phyloP scores from a whole-genome alignment of 2,888 invertebrate genomes.

The Drosophila dives region DNA sequence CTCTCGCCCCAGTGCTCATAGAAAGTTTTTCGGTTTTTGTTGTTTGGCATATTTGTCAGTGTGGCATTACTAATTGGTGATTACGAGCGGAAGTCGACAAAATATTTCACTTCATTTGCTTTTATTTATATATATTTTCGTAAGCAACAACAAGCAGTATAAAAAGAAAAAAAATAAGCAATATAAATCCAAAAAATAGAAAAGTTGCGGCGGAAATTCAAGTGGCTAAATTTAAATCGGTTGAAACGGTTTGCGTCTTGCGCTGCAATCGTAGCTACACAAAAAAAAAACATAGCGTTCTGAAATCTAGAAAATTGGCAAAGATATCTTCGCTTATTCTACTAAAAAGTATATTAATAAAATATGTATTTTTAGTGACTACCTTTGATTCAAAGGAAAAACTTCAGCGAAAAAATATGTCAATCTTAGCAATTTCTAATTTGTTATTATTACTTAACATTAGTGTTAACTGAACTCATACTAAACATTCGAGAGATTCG shows the following conservation, averaged over 20 bases:
- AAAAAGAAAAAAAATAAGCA: conserved; percentile 15
- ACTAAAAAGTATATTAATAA: not conserved
- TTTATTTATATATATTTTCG: conserved; percentile 75
- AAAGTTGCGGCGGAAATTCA: conserved; percentile 67
- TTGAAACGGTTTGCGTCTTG: conserved; percentile 44
- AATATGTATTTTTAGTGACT: not conserved
- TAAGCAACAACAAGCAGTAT: conserved; percentile 10
- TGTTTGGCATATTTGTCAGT: conserved; percentile 81
- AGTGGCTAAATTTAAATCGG: conserved; percentile 74
- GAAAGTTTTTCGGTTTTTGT: conserved; percentile 43
- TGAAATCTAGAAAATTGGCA: not conserved
- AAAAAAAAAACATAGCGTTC: not conserved
- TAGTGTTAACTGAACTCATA: too few relatives aligned
- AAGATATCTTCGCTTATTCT: not conserved
- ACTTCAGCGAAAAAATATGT: not conserved
- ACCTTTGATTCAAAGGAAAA: not conserved
- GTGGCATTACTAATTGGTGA: conserved; percentile 83
- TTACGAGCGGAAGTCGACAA: conserved; percentile 82
- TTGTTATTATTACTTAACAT: too few relatives aligned
- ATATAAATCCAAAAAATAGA: conserved; percentile 26
- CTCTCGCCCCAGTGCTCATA: conserved; percentile 17
- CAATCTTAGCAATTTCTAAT: too few relatives aligned
- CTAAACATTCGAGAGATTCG: too few relatives aligned
- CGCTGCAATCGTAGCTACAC: conserved; percentile 27
- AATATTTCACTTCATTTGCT: conserved; percentile 78